Conservation (phyloP, 1,140 invertebrate species). For the Thrips palmi region DNA sequence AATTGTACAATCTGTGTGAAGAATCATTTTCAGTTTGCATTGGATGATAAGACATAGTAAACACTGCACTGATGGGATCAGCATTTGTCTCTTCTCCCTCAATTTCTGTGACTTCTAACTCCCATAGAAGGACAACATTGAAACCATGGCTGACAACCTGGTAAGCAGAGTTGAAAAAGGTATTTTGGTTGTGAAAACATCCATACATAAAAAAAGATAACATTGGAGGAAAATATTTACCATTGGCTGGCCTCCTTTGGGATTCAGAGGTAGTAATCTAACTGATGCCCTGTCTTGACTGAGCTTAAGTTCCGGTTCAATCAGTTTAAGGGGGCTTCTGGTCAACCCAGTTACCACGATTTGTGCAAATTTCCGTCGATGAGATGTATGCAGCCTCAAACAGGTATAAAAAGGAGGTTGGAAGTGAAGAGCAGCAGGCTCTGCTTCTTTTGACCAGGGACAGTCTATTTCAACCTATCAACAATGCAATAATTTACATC, state of each 20-base stretch:
- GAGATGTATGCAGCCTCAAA: slow-evolving; percentile 64
- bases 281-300: slow-evolving; percentile 16
- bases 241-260: slow-evolving; percentile 14
- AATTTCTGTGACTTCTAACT: slow-evolving; percentile 35
- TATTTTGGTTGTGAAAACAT: neutral
- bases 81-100: slow-evolving; percentile 32
- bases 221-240: slow-evolving; percentile 12
- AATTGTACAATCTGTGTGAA: slow-evolving; percentile 25
- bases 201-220: neutral
- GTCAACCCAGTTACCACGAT: slow-evolving; percentile 51
- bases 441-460: slow-evolving; percentile 51
- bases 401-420: slow-evolving; percentile 57
- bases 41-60: slow-evolving; percentile 42
- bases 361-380: slow-evolving; percentile 61
- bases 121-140: slow-evolving; percentile 67
- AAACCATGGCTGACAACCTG: slow-evolving; percentile 42
- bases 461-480: slow-evolving; percentile 25
- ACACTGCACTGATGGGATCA: slow-evolving; percentile 44
- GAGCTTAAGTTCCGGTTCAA: slow-evolving; percentile 22
- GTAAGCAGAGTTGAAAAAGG: slow-evolving; percentile 10
- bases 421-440: slow-evolving; percentile 53
- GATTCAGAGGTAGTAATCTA: slow-evolving; percentile 13
- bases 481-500: slow-evolving; percentile 8
- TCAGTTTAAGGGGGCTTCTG: slow-evolving; percentile 33
- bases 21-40: slow-evolving; percentile 28